Percentiles rank a stretch among this genome's conserved stretches.
Conservation (phyloP, 2,113 vertebrate genomes). For the Argyrosomus japonicus region DNA sequence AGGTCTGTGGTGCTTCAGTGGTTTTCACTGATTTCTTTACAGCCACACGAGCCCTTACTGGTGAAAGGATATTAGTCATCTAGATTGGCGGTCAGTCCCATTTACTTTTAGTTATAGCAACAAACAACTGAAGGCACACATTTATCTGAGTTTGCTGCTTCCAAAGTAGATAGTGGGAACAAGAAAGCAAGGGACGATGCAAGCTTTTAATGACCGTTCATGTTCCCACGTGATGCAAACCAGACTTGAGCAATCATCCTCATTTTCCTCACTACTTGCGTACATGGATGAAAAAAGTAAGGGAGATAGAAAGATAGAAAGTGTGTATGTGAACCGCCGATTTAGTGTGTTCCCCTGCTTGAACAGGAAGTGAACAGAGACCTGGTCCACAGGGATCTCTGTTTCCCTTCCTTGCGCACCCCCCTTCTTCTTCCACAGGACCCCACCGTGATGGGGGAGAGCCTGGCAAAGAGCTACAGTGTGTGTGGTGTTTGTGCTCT, state of each 20-base stretch:
- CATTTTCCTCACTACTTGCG: slow-evolving; percentile 39
- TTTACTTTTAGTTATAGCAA: background rate
- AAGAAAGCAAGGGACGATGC: slow-evolving; percentile 4
- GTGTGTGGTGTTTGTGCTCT: slow-evolving; percentile 53
- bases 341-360: slow-evolving; percentile 74
- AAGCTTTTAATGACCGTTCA: slow-evolving; percentile 29
- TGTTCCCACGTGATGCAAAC: slow-evolving; percentile 72
- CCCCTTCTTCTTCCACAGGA: slow-evolving; percentile 35
- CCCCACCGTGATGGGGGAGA: slow-evolving; percentile 66
- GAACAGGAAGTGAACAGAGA: slow-evolving; percentile 77
- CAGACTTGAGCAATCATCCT: slow-evolving; percentile 71
- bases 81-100: background rate
- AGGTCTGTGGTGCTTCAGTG: slow-evolving; percentile 4
- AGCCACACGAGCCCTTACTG: slow-evolving; percentile 5
- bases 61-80: slow-evolving; percentile 16
- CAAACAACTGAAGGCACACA: background rate
- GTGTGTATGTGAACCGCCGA: slow-evolving; percentile 78
- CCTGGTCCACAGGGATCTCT: slow-evolving; percentile 79
- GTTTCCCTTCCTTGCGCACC: slow-evolving; percentile 57
- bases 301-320: slow-evolving; percentile 65
- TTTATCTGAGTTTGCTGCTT: slow-evolving; percentile 22
- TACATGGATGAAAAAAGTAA: slow-evolving; percentile 52
- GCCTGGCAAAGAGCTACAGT: slow-evolving; percentile 62
- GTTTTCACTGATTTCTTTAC: slow-evolving; percentile 36
- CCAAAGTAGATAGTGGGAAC: slow-evolving; percentile 27